Conservation (phyloP, 2,113 vertebrate genomes). For the Neodon shergylaensis region DNA sequence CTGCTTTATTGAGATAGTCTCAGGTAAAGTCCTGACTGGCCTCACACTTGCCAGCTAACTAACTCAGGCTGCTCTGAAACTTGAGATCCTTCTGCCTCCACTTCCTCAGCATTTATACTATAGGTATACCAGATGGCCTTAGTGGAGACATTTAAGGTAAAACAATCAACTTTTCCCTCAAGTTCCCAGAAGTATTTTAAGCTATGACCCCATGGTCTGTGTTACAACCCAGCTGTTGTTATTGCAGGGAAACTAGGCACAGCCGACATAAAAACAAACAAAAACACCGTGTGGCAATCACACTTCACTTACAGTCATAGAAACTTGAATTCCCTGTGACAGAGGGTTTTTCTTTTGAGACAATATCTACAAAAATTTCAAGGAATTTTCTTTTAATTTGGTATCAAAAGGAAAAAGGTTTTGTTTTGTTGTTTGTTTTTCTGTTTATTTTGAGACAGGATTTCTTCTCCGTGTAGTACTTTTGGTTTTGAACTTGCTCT, state of each 20-base stretch:
- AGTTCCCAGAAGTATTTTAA: not conserved
- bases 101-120: too few relatives aligned
- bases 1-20: not conserved
- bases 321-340: slow-evolving; percentile 8
- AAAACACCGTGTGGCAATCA: too few relatives aligned
- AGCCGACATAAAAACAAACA: too few relatives aligned
- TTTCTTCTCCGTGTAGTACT: not conserved
- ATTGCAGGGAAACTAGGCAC: too few relatives aligned
- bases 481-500: not conserved
- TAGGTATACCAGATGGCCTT: not conserved
- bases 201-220: not conserved
- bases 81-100: not conserved
- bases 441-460: not conserved
- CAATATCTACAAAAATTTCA: not conserved
- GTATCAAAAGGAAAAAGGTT: not conserved
- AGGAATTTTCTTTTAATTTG: too few relatives aligned
- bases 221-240: not conserved
- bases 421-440: not conserved
- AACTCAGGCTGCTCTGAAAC: not conserved
- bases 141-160: not conserved
- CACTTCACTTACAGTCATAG: not conserved
- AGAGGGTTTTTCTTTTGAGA: slow-evolving; percentile 9
- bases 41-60: not conserved
- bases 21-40: not conserved
- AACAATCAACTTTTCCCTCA: not conserved